A percentile compares a stretch with the other conserved stretches of the same genome.
These are phyloP conservation scores for Leptopilina syphax DNA, from an alignment of 2,888 invertebrate species.

Conservation along the genomic window DNA sequence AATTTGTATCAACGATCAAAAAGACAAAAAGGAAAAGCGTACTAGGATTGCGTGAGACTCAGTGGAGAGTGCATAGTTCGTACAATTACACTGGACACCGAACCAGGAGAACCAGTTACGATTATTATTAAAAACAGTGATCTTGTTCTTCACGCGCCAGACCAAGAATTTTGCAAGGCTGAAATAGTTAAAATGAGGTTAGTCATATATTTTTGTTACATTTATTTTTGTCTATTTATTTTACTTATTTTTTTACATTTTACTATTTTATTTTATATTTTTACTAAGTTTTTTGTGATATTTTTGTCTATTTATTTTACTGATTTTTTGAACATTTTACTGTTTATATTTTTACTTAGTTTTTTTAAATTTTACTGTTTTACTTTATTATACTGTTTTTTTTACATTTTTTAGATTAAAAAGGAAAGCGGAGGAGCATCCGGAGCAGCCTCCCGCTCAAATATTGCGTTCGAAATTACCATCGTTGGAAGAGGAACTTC, in stretches of 20 bases:
- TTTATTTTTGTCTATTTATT: neutral
- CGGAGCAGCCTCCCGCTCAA: slow-evolving; percentile 26
- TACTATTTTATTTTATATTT: too few relatives aligned
- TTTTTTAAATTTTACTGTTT: neutral
- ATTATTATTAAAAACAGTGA: neutral
- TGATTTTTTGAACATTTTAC: too few relatives aligned
- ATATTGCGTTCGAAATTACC: slow-evolving; percentile 9
- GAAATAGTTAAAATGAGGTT: slow-evolving; percentile 10
- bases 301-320: too few relatives aligned
- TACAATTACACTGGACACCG: too few relatives aligned
- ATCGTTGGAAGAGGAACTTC: neutral
- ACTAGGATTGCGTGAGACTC: too few relatives aligned
- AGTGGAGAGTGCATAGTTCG: too few relatives aligned
- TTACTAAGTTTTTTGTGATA: too few relatives aligned
- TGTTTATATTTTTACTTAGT: too few relatives aligned
- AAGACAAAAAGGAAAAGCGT: too few relatives aligned
- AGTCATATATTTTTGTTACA: neutral
- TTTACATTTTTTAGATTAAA: neutral
- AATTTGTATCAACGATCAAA: too few relatives aligned
- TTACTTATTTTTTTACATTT: too few relatives aligned
- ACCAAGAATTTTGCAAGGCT: neutral
- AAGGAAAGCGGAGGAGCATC: slow-evolving; percentile 31
- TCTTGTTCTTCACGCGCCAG: neutral
- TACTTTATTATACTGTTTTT: too few relatives aligned
- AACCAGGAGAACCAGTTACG: neutral